Evolutionary conservation across 2,113 vertebrate species (phyloP).

Genomic region (Elachura formosa): DNA sequence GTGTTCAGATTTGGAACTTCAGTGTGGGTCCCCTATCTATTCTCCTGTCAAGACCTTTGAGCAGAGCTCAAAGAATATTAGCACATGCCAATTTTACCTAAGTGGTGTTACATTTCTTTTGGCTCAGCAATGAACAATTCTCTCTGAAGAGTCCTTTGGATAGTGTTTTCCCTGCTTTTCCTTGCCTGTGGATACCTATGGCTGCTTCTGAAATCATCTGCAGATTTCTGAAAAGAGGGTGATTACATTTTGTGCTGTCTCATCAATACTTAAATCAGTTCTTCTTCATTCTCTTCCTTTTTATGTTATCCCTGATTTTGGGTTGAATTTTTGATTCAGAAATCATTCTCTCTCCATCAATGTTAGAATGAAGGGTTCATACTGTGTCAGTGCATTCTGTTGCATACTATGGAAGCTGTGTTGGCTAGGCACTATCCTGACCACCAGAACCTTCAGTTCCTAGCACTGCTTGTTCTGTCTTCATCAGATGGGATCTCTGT

Average conservation of each 20-base stretch:
- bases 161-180: neutral
- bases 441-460: neutral
- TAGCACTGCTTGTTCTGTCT: neutral
- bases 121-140: neutral
- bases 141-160: neutral
- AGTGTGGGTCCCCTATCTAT: neutral
- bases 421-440: neutral
- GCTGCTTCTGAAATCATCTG: neutral
- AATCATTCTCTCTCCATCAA: neutral
- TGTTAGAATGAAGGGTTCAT: neutral
- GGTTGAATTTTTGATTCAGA: neutral
- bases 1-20: neutral
- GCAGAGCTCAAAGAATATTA: neutral
- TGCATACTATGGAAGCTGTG: neutral
- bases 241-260: neutral
- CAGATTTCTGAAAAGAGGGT: neutral
- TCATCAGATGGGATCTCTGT: neutral
- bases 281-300: neutral
- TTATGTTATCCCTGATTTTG: neutral
- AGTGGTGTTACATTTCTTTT: neutral
- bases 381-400: neutral
- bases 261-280: neutral
- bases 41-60: neutral
- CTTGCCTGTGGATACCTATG: neutral
- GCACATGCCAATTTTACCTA: fast-evolving